A percentile compares a stretch with the other conserved stretches of the same genome.
Evolutionary conservation across 2,797 vertebrate genomes (phyloP).

Genomic region (Bradypodion ventrale): DNA sequence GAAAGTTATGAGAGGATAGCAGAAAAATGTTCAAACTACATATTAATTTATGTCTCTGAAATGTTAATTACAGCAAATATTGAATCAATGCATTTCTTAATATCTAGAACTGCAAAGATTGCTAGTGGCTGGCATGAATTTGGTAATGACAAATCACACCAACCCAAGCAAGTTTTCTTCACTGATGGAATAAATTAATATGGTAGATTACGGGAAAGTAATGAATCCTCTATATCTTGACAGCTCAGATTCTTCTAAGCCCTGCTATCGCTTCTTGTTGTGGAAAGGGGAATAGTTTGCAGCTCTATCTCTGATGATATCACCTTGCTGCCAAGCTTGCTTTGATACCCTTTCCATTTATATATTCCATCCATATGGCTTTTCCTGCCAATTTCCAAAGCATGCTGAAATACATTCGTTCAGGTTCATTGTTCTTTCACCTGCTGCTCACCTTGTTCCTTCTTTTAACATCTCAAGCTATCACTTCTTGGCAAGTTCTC

Average conservation of each 20-base stretch:
- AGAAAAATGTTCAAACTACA: not conserved
- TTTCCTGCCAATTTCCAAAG: not conserved
- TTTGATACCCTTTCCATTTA: constrained; percentile 8
- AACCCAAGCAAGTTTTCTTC: not conserved
- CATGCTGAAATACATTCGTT: not conserved
- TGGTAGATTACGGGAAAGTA: constrained; percentile 13
- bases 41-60: not conserved
- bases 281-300: constrained; percentile 2
- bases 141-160: constrained; percentile 1
- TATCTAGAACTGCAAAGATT: not conserved
- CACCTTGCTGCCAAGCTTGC: not conserved
- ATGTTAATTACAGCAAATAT: constrained; percentile 8
- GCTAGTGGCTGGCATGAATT: not conserved
- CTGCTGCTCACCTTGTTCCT: not conserved
- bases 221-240: constrained; percentile 22
- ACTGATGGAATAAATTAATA: constrained; percentile 2
- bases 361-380: constrained; percentile 10
- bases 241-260: not conserved
- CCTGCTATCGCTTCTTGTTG: not conserved
- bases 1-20: not conserved
- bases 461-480: not conserved
- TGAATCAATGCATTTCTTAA: not conserved
- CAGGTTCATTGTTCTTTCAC: not conserved
- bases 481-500: not conserved
- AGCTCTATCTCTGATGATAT: constrained; percentile 1